A percentile compares a stretch with the other conserved stretches of the same genome.
Conservation (phyloP, 2,113 vertebrate species). For the Rhodinocichla rosea region DNA sequence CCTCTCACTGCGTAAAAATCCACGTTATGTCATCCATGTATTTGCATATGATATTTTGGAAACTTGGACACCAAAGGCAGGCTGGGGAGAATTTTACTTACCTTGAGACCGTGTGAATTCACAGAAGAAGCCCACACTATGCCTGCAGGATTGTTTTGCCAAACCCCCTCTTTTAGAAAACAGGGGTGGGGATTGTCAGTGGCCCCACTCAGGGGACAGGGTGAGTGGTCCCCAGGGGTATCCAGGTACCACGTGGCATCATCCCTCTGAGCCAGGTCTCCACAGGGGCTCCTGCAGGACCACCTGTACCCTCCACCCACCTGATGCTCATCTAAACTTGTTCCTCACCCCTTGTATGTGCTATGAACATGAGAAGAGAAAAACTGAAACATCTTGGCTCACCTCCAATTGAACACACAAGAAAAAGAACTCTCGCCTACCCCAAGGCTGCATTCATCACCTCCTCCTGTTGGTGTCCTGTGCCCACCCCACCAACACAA, state of each 20-base stretch:
- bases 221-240: neutral
- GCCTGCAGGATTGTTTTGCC: neutral
- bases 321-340: neutral
- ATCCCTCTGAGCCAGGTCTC: neutral
- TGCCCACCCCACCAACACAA: neutral
- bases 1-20: neutral
- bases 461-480: neutral
- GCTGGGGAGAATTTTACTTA: conserved; percentile 1
- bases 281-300: neutral
- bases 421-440: neutral
- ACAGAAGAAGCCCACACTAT: neutral
- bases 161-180: neutral
- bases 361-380: neutral
- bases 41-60: neutral
- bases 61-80: neutral
- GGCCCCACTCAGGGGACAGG: fast-evolving
- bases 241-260: neutral
- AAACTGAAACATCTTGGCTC: neutral
- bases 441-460: neutral
- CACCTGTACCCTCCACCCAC: neutral
- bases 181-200: neutral
- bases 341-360: neutral
- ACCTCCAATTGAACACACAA: neutral
- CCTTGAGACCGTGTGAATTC: neutral
- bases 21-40: neutral